Percentiles rank a stretch among this genome's conserved stretches.
These are phyloP conservation scores for Antrozous pallidus DNA, from an alignment of 2,797 vertebrate species.

Conservation along the genomic window DNA sequence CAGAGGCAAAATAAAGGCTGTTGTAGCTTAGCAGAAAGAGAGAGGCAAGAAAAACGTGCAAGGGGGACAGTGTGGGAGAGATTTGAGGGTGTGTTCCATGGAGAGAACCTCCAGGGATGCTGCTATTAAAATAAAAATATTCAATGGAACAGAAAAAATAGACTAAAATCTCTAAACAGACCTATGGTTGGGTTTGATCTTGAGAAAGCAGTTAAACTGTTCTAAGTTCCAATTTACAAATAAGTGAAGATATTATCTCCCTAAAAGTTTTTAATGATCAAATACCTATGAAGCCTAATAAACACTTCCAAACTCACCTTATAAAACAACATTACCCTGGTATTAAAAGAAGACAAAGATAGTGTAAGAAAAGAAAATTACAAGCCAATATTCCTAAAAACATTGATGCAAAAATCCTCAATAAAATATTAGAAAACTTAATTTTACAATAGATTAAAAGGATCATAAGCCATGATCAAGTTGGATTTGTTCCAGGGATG, in stretches of 20 bases:
- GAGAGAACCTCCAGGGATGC: background rate
- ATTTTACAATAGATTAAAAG: background rate
- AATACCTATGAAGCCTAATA: background rate
- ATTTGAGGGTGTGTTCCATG: background rate
- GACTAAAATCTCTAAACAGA: background rate
- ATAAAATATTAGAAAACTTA: background rate
- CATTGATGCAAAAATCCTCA: background rate
- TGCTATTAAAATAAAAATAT: constrained; percentile 30
- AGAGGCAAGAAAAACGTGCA: background rate
- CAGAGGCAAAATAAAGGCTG: background rate
- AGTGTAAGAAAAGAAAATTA: background rate
- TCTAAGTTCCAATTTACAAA: background rate
- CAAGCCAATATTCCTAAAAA: background rate
- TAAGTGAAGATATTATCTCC: background rate
- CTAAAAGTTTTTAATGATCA: background rate
- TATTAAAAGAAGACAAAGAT: background rate
- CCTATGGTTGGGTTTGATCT: background rate
- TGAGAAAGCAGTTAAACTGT: background rate
- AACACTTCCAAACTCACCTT: background rate
- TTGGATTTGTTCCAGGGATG: background rate
- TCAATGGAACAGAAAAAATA: background rate
- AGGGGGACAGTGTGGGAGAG: background rate
- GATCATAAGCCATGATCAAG: background rate
- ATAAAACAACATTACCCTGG: background rate
- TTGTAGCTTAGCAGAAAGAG: background rate